Base-by-base conservation (phyloP, 2,113 vertebrate species). In the Tragelaphus scriptus region DNA sequence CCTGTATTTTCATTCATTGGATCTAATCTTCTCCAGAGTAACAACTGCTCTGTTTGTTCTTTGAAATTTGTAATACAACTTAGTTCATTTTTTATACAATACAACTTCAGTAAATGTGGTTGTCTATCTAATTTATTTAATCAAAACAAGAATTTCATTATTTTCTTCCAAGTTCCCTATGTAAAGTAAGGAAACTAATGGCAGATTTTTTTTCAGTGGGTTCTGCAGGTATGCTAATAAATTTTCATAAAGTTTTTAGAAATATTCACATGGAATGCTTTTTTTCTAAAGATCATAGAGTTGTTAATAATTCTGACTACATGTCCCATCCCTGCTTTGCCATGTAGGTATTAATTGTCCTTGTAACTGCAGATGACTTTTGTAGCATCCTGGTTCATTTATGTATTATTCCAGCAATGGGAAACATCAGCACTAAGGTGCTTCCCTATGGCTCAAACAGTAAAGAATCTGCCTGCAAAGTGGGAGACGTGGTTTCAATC, bases 1-100 rank as follows among this genome's bases (percentile, higher is more conserved):
- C 2, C 32, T 92, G 0, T 80, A 49, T 95, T 84, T 94, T 88
- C 59, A 51, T 94, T 75, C 68, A 51, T 85, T 63, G 80, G 40
- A 81, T 63, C 59, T 87, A 56, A 65, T 51, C 6, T 89, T 92
- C 65, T 68, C 59, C 80, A 95, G 44, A 89, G 95, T 93, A 96
- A 82, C 49, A 91, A 2, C 28, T 90, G n/a, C 96, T 63, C 75
- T 95, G 15, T 61, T 89, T 21, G 51, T 32, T 40, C 47, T 92
- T 92, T 91, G 56, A 89, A 84, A 92, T 49, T 51, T 44, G 59
- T 92, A 77, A 40, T 44, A 89, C 12, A 71, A 40, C 58, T 88
- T 68, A 75, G 21, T 88, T 92, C 65, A 55, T 95, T 92, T 51
- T 95, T 1, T 44, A 88, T 47, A 92, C 61, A 92, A 36, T 88